Percentiles rank a stretch among this genome's conserved stretches.
These are phyloP conservation scores for Hypercompe scribonia DNA, from an alignment of 2,888 invertebrate species.

Conservation along the genomic window DNA sequence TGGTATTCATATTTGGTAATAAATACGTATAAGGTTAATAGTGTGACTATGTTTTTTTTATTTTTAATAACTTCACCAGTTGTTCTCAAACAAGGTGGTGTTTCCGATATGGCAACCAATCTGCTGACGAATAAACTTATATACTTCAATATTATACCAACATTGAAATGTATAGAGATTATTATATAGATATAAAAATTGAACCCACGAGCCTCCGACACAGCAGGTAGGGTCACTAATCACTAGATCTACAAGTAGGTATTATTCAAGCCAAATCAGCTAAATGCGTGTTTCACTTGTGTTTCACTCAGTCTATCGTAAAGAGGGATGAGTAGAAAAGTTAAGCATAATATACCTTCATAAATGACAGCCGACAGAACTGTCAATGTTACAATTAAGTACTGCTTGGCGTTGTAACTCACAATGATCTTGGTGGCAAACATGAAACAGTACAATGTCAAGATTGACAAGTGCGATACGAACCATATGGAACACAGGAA, in stretches of 20 bases:
- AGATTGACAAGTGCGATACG: constrained; percentile 67
- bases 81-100: no score
- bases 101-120: no score
- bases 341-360: constrained; percentile 46
- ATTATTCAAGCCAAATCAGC: no score
- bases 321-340: not conserved
- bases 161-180: no score
- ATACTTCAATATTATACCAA: no score
- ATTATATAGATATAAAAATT: no score
- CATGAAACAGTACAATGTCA: constrained; percentile 60
- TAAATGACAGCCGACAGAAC: constrained; percentile 49
- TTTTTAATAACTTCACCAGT: no score
- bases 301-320: not conserved
- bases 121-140: no score
- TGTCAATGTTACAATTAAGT: constrained; percentile 40
- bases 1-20: not conserved
- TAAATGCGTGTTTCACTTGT: not conserved
- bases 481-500: constrained; percentile 68
- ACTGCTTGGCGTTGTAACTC: constrained; percentile 33
- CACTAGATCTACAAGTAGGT: no score
- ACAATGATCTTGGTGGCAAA: constrained; percentile 51
- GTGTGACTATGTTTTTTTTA: no score
- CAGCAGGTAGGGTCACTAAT: no score
- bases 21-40: not conserved
- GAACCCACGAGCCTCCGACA: no score